Percentiles rank a stretch among this genome's conserved stretches.
phyloP scores from a whole-genome alignment of 2,797 vertebrate genomes.

The Amazona finschi region DNA sequence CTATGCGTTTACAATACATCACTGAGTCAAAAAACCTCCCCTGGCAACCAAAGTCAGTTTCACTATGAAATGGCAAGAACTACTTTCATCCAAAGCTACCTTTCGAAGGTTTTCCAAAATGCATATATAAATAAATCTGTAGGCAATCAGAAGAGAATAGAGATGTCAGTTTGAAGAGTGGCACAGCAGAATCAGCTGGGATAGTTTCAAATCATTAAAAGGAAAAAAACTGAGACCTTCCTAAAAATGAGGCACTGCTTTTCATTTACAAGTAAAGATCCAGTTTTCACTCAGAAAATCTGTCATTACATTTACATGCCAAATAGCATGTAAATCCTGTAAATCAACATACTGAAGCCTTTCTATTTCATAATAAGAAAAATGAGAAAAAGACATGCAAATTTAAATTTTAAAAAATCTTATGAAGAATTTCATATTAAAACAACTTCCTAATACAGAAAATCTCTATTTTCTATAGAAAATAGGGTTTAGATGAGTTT shows the following conservation, averaged over 20 bases:
- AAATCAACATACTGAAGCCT: not conserved
- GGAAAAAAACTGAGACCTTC: not conserved
- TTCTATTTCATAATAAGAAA: not conserved
- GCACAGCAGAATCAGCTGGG: not conserved
- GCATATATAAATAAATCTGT: not conserved
- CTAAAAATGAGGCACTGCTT: not conserved
- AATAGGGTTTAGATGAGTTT: not conserved
- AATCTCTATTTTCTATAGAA: not conserved
- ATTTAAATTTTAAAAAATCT: not conserved
- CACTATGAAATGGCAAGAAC: not conserved
- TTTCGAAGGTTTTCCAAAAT: not conserved
- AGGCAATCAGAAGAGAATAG: not conserved
- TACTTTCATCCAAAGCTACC: not conserved
- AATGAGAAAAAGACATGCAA: not conserved
- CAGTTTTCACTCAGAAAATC: not conserved
- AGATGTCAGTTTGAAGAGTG: not conserved
- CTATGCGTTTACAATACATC: not conserved
- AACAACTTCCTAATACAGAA: not conserved
- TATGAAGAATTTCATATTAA: not conserved
- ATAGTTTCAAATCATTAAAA: not conserved
- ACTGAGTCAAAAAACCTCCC: not conserved
- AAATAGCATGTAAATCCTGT: not conserved
- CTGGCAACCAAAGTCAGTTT: not conserved
- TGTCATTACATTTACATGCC: not conserved
- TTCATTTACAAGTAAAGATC: not conserved